Conservation (phyloP, 2,113 vertebrate species). For the Syrmaticus mikado region DNA sequence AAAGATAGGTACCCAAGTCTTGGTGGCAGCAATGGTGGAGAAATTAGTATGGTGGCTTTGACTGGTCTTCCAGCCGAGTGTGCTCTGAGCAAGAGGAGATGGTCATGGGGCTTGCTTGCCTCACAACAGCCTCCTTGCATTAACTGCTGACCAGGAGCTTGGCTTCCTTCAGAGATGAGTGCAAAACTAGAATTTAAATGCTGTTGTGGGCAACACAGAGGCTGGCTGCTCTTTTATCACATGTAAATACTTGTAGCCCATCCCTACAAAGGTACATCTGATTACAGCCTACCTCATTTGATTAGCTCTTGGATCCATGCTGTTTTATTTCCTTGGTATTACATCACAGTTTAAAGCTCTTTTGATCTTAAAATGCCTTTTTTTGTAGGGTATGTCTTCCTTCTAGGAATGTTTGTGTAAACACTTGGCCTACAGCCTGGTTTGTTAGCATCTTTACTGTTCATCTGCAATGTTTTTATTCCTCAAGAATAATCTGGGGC, state of each 20-base stretch:
- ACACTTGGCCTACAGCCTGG: background rate
- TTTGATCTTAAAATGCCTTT: background rate
- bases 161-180: background rate
- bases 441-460: background rate
- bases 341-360: background rate
- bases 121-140: background rate
- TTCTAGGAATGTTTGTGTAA: background rate
- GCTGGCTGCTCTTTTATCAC: background rate
- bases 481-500: background rate
- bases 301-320: background rate
- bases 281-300: background rate
- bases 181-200: background rate
- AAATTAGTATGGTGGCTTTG: background rate
- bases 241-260: background rate
- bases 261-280: background rate
- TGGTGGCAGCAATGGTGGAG: background rate
- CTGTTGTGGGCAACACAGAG: background rate
- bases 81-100: background rate
- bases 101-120: background rate
- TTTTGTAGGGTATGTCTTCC: background rate
- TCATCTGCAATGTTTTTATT: background rate
- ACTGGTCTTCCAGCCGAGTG: background rate
- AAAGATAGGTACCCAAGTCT: rapidly evolving
- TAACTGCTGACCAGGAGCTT: background rate
- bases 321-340: background rate